Evolutionary conservation across 2,888 invertebrate genomes (phyloP), one percentile per base, ranked within the genome.

Genomic region (Tribolium freemani): DNA sequence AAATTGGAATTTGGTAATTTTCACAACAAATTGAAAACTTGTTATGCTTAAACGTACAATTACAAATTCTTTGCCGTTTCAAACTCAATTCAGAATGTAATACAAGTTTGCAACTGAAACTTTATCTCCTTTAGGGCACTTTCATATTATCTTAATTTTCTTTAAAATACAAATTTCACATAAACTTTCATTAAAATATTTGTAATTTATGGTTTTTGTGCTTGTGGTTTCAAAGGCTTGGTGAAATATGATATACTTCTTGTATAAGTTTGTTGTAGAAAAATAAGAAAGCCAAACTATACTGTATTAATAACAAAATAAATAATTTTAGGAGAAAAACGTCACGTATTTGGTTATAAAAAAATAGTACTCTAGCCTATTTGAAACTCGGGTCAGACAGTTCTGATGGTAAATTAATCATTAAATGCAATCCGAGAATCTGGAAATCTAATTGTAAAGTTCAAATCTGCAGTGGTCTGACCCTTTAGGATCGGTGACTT

Each of bases 371-470:
- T 1, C 31, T 38, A n/a, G n/a, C 3, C 38, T 38, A 8, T 38
- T 38, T 38, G 1, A 38, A 38, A 38, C 38, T 38, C 3, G 9
- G 1, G 6, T 9, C 31, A 31, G 31, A 31, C 31, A 5, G 31
- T 31, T 31, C 3, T 46, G 46, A 46, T 9, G 31, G 1, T 46
- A 13, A 48, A 11, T 48, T 16, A 10, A 16, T 48, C 11, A 48
- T 6, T 10, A 48, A 48, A 8, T 48, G 48, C 16, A 16, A 58
- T 20, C 10, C 46, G 21, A 21, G 48, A 26, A 20, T 20, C 16
- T 16, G 30, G 5, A 56, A 56, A 31, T 51, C 20, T 51, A 63
- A 63, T 63, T 31, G 38, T 51, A 31, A 51, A 63, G 51, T 63
- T 63, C 16, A 26, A 48, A 63, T 51, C 26, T 63, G 20, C 50